Base-by-base conservation (phyloP, 1,140 invertebrate genomes). In the Drosophila truncata region DNA sequence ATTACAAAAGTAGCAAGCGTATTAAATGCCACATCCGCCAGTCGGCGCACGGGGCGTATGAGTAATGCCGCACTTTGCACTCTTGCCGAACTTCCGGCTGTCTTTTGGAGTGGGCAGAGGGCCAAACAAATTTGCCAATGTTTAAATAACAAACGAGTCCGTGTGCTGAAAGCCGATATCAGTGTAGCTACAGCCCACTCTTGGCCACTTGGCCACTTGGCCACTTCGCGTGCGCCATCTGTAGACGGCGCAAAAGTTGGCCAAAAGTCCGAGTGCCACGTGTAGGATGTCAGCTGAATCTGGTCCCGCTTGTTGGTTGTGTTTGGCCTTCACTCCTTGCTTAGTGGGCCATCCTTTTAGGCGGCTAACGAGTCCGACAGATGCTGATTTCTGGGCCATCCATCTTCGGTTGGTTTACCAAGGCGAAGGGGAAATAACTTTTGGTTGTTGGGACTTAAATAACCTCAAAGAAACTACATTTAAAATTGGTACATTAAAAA, bases 1-100 rank as follows among this genome's bases (percentile, higher is more conserved):
- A 91, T 91, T 91, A 91, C 82, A 91, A 75, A 87, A 82, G 72
- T 63, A 75, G 65, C 79, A 65, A 75, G 86, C 86, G 86, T 86
- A 88, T 82, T 91, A 88, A 87, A 83, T 84, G 72, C 72, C 85
- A 79, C 81, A 78, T 83, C 69, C 80, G 83, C 41, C 44, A 27
- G 35, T 20, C 41, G 67, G 69, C 57, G 58, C 77, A 78, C 14
- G 58, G 42, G 85, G 74, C 81, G 81, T 88, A 90, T 90, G 85
- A 90, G 85, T 90, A 85, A 90, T 82, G 72, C 44, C 20, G n/a
- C 33, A 49, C 59, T 60, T 50, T 64, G 44, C 59, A 46, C 46
- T 61, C 61, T 25, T 29, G 27, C 33, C 50, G 33, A 27, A 33
- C 57, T 80, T 55, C 67, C 63, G 62, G 44, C 63, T 25, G 66